Evolutionary conservation across 2,888 invertebrate species (phyloP), one percentile per base, ranked within the genome.

Genomic region (Agrilus mali): DNA sequence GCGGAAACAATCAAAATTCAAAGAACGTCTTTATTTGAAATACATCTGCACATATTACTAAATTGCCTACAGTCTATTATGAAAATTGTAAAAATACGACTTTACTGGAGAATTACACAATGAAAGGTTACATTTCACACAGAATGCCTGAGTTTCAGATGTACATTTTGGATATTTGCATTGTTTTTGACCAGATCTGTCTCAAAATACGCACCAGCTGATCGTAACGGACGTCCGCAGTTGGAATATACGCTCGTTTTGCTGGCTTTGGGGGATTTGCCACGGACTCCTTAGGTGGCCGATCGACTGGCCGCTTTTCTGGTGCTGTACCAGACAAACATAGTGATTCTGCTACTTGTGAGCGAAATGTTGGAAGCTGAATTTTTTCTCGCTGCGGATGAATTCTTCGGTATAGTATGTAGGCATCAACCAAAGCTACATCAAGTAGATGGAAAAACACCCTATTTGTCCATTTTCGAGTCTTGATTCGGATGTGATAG

Each of bases 401-500:
- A 34, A 34, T 34, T 34, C 48, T 43, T 39, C 36, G 31, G 13
- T 42, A 36, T 13, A 42, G 32, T 31, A 50, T 20, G 27, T 48
- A 50, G 12, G 50, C 36, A 47, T 51, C 52, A 20, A 45, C 43
- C 33, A 44, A 40, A 7, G 50, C 46, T 42, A 53, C 46, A 46
- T 51, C 49, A 12, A 42, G 8, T 10, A 42, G 16, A 13, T 37
- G 41, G n/a, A 15, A 36, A 17, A 36, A 42, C 16, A 51, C 44
- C n/a, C 48, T 39, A 16, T 44, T 48, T 22, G 49, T 36, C 45
- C 43, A 47, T 37, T 51, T 49, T 38, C 46, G 32, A 5, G 48
- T 47, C 45, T 49, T 47, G 31, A 51, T 49, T 22, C 40, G 47
- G 17, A 53, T 48, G 20, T 50, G 43, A 47, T 54, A 48, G 2